Evolutionary conservation across 1,140 invertebrate genomes (phyloP).

Genomic region (Eubasilissa regina): DNA sequence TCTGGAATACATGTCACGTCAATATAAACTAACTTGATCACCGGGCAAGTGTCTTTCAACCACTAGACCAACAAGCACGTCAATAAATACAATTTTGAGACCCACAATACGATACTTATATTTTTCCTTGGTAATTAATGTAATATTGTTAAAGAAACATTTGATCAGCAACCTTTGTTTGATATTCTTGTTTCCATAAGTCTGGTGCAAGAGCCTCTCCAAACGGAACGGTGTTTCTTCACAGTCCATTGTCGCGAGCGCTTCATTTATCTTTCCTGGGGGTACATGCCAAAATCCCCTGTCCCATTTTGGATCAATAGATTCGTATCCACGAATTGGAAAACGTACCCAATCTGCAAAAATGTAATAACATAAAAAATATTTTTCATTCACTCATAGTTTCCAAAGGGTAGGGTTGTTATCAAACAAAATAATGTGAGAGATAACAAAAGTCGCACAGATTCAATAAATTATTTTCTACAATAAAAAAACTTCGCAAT

Average conservation of each 20-base stretch:
- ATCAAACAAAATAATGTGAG: background rate
- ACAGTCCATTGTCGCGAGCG: background rate
- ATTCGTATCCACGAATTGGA: conserved; percentile 3
- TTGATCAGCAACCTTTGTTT: conserved; percentile 12
- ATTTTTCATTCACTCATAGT: background rate
- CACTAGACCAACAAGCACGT: no score
- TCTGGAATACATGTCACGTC: no score
- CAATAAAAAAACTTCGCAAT: no score
- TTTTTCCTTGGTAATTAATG: no score
- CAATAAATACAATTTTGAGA: no score
- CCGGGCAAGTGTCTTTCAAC: no score
- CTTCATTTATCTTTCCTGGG: background rate
- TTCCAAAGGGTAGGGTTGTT: background rate
- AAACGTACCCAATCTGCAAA: conserved; percentile 8
- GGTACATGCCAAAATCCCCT: conserved; percentile 7
- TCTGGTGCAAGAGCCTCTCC: background rate
- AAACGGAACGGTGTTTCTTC: background rate
- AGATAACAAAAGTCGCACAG: background rate
- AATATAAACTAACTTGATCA: no score
- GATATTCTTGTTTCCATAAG: background rate
- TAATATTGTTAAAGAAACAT: no score
- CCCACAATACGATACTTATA: no score
- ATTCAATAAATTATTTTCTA: background rate
- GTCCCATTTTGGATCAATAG: background rate
- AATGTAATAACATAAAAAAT: background rate